Evolutionary conservation across 2,797 vertebrate species (phyloP).

Genomic region (Enteromius anoplus): DNA sequence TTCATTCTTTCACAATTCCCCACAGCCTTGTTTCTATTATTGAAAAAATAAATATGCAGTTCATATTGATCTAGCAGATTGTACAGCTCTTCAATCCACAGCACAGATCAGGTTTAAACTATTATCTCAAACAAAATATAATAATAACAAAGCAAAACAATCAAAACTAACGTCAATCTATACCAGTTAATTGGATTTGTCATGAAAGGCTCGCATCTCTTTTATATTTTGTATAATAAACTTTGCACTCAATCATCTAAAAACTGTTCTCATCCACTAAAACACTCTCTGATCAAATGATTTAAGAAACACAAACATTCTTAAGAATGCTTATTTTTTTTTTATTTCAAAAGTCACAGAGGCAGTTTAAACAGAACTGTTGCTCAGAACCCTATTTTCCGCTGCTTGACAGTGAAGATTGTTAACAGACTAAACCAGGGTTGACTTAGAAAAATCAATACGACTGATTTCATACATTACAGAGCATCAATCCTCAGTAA

Average conservation of each 20-base stretch:
- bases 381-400: slow-evolving; percentile 16
- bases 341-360: background rate
- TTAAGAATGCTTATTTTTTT: background rate
- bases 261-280: background rate
- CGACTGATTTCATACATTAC: slow-evolving; percentile 37
- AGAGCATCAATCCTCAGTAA: slow-evolving; percentile 42
- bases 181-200: background rate
- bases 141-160: slow-evolving; percentile 20
- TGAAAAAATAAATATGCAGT: background rate
- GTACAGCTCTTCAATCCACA: background rate
- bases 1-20: background rate
- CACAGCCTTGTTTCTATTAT: background rate
- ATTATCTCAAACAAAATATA: background rate
- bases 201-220: background rate
- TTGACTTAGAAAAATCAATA: slow-evolving; percentile 33
- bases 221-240: background rate
- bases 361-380: slow-evolving; percentile 9
- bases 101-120: background rate
- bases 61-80: background rate
- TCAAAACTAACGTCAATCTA: background rate
- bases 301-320: slow-evolving; percentile 5
- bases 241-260: background rate
- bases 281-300: background rate
- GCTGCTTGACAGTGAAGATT: slow-evolving; percentile 3
- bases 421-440: slow-evolving; percentile 31